phyloP scores from a whole-genome alignment of 1,140 invertebrate genomes.

The Chironomus tepperi region DNA sequence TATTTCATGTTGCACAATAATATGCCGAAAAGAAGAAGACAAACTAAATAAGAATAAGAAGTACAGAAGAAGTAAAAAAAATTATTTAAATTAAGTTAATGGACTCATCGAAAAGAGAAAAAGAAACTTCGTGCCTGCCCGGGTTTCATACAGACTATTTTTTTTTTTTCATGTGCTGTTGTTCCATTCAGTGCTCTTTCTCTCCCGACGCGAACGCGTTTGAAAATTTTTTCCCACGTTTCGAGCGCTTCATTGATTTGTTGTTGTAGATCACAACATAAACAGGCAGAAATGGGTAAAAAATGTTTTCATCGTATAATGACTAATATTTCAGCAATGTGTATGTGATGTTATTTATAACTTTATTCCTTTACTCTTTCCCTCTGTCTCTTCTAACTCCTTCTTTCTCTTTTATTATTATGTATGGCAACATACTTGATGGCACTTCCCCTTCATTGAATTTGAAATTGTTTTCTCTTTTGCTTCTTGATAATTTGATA shows the following conservation, averaged over 20 bases:
- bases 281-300: constrained; percentile 17
- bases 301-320: constrained; percentile 22
- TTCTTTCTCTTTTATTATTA: no score
- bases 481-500: constrained; percentile 4
- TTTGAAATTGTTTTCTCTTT: no score
- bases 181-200: constrained; percentile 16
- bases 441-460: background rate
- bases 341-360: constrained; percentile 21
- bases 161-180: background rate
- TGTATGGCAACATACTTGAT: background rate
- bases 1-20: constrained; percentile 2
- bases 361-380: constrained; percentile 1
- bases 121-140: constrained; percentile 5
- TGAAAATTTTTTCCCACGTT: constrained; percentile 11
- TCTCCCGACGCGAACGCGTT: background rate
- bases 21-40: background rate
- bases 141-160: background rate
- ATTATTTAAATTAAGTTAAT: constrained; percentile 15
- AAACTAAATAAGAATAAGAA: background rate
- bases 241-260: constrained; percentile 12
- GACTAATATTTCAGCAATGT: constrained; percentile 21
- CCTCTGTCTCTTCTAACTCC: background rate
- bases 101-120: background rate
- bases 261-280: constrained; percentile 13
- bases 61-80: background rate